These are phyloP conservation scores for Hymenopus coronatus DNA, from an alignment of 2,888 invertebrate species.

Conservation along the genomic window DNA sequence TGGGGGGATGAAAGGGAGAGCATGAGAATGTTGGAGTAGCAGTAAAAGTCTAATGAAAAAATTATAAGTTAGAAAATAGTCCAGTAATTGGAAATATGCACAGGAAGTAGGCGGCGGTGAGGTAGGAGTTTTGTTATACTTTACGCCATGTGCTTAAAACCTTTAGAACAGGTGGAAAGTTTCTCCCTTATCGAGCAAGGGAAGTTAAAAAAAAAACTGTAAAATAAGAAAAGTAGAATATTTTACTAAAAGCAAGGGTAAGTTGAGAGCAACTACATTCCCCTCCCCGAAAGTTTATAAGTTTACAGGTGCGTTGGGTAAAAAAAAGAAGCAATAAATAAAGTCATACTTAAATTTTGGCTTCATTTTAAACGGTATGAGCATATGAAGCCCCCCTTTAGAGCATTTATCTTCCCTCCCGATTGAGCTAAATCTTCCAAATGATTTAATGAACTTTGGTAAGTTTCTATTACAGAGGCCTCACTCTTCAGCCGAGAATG, in stretches of 20 bases:
- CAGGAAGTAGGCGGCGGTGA: background rate
- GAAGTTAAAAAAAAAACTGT: background rate
- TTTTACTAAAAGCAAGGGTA: background rate
- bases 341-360: too few relatives aligned
- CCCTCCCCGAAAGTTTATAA: background rate
- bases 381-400: too few relatives aligned
- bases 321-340: too few relatives aligned
- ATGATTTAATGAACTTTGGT: too few relatives aligned
- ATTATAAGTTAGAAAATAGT: constrained; percentile 20
- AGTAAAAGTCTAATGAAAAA: constrained; percentile 21
- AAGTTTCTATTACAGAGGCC: too few relatives aligned
- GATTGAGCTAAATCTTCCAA: too few relatives aligned
- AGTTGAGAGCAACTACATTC: background rate
- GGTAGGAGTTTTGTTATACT: background rate
- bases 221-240: background rate
- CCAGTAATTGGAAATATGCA: constrained; percentile 19
- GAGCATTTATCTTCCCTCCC: too few relatives aligned
- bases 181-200: background rate
- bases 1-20: background rate
- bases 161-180: background rate
- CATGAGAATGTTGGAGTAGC: background rate
- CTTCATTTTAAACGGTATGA: too few relatives aligned
- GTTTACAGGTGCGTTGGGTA: background rate
- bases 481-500: too few relatives aligned
- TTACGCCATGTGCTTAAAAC: background rate